phyloP scores from a whole-genome alignment of 2,888 invertebrate species.

The Ischnura elegans region DNA sequence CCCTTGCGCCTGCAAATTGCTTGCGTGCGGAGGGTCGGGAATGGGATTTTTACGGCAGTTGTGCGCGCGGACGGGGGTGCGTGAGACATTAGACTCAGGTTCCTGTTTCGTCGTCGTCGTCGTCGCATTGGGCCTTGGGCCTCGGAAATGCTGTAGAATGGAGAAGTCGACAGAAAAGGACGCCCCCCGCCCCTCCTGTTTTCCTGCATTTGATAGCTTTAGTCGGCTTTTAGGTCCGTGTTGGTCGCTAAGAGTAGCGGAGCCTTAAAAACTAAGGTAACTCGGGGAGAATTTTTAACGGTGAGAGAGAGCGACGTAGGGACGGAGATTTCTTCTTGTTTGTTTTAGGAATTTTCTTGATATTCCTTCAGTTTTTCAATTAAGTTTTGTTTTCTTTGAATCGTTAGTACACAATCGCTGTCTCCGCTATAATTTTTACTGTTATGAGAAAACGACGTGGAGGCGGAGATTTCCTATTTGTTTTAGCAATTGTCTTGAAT shows the following conservation, averaged over 20 bases:
- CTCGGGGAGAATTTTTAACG: too few relatives aligned
- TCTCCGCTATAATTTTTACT: too few relatives aligned
- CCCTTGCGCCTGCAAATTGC: neutral
- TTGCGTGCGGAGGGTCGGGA: neutral
- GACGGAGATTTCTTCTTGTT: too few relatives aligned
- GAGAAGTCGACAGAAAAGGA: neutral
- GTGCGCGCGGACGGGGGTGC: neutral
- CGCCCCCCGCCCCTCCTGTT: neutral
- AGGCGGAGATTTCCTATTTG: too few relatives aligned
- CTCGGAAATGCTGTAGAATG: neutral
- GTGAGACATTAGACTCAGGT: neutral
- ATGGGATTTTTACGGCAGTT: neutral
- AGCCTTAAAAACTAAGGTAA: neutral
- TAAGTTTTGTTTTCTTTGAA: too few relatives aligned
- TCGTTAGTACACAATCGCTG: too few relatives aligned
- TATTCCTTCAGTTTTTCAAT: too few relatives aligned
- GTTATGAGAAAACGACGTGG: too few relatives aligned
- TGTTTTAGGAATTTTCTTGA: too few relatives aligned
- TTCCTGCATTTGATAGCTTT: slow-evolving; percentile 3
- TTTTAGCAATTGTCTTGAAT: too few relatives aligned
- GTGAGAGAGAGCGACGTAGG: too few relatives aligned
- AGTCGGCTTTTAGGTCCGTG: neutral
- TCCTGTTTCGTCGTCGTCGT: neutral
- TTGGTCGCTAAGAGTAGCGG: neutral
- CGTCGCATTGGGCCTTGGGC: neutral